Base-by-base conservation (phyloP, 2,113 vertebrate genomes). In the Cephalopholis sonnerati region DNA sequence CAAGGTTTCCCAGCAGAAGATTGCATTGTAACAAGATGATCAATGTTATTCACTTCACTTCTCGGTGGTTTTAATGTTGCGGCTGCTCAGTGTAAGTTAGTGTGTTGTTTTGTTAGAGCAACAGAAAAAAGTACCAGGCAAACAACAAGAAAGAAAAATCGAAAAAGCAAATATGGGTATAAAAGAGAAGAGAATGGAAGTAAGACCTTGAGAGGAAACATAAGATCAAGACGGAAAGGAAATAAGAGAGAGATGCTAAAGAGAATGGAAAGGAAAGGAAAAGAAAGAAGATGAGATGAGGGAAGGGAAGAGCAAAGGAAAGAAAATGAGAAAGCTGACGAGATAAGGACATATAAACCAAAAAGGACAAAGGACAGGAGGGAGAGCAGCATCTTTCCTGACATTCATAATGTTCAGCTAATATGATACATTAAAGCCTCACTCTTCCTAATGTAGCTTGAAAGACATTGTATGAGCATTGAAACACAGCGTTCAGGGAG, bases 361-460 rank as follows among this genome's bases (percentile, higher is more conserved):
- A 69, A 66, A 18, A 64, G 51, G 61, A 83, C 50, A 61, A 41
- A 63, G 29, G 63, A 72, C 25, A 36, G 61, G 55, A 55, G 17
- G 9, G 36, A 59, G 73, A 46, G 59, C 29, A 53, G 75, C 77
- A 58, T 74, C 70, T 75, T 67, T 22, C 27, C 64, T 67, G 71
- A 83, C 78, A 71, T 53, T 65, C 48, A 66, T 74, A 69, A 86
- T 68, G 82, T 71, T 39, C 51, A 15, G 41, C 64, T 81, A 77
- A 92, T 83, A 79, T 53, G 79, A 82, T 48, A 63, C 67, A 89
- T 82, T 66, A 67, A 32, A 50, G 32, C 75, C 39, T 48, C 70
- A 65, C 63, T 67, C 41, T 44, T 87, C 57, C 81, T 92, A 92
- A 91, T 90, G 89, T 86, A 87, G 72, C 89, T 89, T 87, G 89